A percentile compares a stretch with the other conserved stretches of the same genome.
These are phyloP conservation scores for Desmophyllum pertusum DNA, from an alignment of 92 coral and sea anemone genomes.

Conservation along the genomic window DNA sequence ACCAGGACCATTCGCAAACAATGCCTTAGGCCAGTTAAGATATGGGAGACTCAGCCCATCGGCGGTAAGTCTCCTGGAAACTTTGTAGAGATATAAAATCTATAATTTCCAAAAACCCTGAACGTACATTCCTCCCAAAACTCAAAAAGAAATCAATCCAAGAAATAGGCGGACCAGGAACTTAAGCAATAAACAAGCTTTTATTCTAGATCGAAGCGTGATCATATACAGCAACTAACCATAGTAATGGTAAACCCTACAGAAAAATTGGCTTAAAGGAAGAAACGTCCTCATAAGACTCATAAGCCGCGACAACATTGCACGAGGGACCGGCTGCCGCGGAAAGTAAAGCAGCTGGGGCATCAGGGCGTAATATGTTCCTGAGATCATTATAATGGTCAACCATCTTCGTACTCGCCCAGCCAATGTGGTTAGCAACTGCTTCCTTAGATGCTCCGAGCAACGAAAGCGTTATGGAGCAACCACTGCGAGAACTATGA, in stretches of 20 bases:
- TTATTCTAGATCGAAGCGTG: neutral
- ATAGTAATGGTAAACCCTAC: too few species aligned
- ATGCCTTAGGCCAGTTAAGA: too few species aligned
- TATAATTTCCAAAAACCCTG: constrained; percentile 8
- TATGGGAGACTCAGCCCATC: too few species aligned
- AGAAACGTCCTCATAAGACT: too few species aligned
- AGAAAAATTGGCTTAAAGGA: too few species aligned
- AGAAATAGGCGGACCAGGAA: constrained; percentile 50
- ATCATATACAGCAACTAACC: too few species aligned
- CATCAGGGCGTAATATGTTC: neutral
- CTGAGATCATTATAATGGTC: constrained; percentile 7
- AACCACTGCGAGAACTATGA: too few species aligned
- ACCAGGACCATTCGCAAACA: too few species aligned
- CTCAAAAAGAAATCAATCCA: too few species aligned
- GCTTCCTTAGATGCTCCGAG: neutral
- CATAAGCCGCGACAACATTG: too few species aligned
- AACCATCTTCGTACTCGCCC: constrained; percentile 14
- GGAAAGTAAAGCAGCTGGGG: neutral
- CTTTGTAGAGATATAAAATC: neutral
- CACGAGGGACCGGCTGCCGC: neutral
- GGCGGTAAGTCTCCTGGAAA: too few species aligned
- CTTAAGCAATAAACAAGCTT: neutral
- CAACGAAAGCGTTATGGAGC: neutral
- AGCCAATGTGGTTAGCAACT: neutral
- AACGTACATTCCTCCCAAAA: constrained; percentile 40